A percentile compares a stretch with the other conserved stretches of the same genome.
Evolutionary conservation across 2,888 invertebrate genomes (phyloP).

Genomic region (Stegophylla sp.): DNA sequence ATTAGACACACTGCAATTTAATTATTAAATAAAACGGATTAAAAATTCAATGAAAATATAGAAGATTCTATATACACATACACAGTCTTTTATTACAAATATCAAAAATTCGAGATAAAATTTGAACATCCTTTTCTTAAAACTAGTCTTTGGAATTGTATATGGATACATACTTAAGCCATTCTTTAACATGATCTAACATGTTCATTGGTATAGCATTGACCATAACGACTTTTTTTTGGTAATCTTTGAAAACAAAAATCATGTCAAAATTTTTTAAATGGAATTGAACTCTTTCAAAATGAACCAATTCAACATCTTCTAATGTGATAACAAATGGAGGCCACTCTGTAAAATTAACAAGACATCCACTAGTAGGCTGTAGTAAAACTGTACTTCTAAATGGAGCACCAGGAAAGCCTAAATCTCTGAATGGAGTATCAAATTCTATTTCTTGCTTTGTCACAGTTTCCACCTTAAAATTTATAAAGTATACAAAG

Average conservation of each 20-base stretch:
- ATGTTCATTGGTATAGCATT: constrained; percentile 99
- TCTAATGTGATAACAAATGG: constrained; percentile 98
- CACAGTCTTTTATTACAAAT: no score
- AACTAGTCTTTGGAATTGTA: no score
- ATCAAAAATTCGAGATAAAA: no score
- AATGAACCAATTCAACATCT: constrained; percentile 97
- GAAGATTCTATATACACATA: no score
- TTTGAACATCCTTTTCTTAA: no score
- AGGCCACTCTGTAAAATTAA: constrained; percentile 98
- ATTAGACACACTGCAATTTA: no score
- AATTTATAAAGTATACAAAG: constrained; percentile 16
- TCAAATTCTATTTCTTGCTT: constrained; percentile 98
- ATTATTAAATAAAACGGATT: no score
- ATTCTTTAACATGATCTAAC: constrained; percentile 99
- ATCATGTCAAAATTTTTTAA: constrained; percentile 99
- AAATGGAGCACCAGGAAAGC: constrained; percentile 97
- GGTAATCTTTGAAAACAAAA: constrained; percentile 98
- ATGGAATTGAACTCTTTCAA: constrained; percentile 98
- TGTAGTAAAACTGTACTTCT: constrained; percentile 94
- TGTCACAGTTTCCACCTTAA: constrained; percentile 84
- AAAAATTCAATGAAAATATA: no score
- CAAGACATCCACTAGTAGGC: constrained; percentile 96
- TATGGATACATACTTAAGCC: constrained; percentile 89
- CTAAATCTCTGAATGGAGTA: constrained; percentile 96
- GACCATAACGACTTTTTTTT: constrained; percentile 91